These are phyloP conservation scores for Cryptus viduatorius DNA, from an alignment of 2,888 invertebrate species.

Conservation along the genomic window DNA sequence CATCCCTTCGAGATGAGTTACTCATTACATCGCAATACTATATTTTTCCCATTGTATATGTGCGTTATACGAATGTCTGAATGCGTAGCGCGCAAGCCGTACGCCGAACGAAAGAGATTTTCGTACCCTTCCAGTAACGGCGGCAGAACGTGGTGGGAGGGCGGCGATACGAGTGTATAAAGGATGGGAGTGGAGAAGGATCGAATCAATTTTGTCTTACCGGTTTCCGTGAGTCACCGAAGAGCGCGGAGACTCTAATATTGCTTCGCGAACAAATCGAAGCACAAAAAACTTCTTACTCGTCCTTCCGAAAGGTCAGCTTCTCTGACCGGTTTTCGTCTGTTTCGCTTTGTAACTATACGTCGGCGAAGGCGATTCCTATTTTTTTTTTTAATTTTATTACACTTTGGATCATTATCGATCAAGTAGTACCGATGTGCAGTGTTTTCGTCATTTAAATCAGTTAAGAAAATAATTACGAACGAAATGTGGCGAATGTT, in stretches of 20 bases:
- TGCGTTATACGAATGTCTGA: too few relatives aligned
- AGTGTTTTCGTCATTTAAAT: neutral
- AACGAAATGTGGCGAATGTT: too few relatives aligned
- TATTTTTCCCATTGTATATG: too few relatives aligned
- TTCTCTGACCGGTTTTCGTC: too few relatives aligned
- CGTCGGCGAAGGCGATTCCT: too few relatives aligned
- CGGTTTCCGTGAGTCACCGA: conserved; percentile 6
- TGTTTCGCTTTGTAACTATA: too few relatives aligned
- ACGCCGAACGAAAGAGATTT: conserved; percentile 10
- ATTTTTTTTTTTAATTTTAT: too few relatives aligned
- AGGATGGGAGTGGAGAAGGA: conserved; percentile 5
- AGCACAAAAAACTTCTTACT: neutral
- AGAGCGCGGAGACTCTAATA: neutral
- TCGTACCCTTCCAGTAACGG: conserved; percentile 20
- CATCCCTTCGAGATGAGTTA: too few relatives aligned
- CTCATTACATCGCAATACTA: too few relatives aligned
- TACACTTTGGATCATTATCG: too few relatives aligned
- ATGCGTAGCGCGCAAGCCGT: neutral
- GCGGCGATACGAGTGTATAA: conserved; percentile 9
- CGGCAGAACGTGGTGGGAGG: conserved; percentile 16
- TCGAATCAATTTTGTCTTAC: neutral
- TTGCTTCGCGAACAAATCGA: neutral
- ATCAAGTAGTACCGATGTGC: too few relatives aligned
- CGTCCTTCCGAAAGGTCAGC: neutral
- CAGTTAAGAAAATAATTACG: too few relatives aligned